These are phyloP conservation scores for Cryptotermes secundus DNA, from an alignment of 1,140 invertebrate genomes.

Conservation along the genomic window DNA sequence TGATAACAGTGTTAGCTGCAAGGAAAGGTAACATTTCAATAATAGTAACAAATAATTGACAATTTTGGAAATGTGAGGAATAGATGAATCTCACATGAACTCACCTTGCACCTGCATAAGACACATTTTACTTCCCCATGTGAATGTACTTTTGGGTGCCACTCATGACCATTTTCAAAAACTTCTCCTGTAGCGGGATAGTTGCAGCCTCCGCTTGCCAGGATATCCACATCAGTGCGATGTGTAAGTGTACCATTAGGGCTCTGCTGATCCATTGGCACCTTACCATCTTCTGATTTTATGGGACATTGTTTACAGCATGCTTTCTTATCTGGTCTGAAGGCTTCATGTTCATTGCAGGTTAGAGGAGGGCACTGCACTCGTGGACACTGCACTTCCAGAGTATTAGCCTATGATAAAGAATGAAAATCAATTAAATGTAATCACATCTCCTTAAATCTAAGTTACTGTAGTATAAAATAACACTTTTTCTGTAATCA, in stretches of 20 bases:
- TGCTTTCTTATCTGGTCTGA: conserved; percentile 69
- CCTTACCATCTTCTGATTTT: conserved; percentile 43
- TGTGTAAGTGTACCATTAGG: conserved; percentile 31
- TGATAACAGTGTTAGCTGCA: too few species aligned
- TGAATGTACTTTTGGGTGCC: conserved; percentile 78
- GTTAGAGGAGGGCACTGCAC: conserved; percentile 69
- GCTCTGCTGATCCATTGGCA: conserved; percentile 20
- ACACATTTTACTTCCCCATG: conserved; percentile 80
- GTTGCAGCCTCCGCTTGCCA: conserved; percentile 74
- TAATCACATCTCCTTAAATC: too few species aligned
- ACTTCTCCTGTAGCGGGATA: conserved; percentile 63
- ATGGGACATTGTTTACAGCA: conserved; percentile 74
- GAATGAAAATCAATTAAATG: too few species aligned
- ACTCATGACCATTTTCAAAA: conserved; percentile 77
- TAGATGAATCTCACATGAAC: conserved; percentile 36
- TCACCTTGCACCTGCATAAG: conserved; percentile 84
- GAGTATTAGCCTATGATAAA: conserved; percentile 52
- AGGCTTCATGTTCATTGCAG: conserved; percentile 69
- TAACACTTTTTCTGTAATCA: too few species aligned
- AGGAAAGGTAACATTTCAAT: too few species aligned
- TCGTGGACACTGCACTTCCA: conserved; percentile 73
- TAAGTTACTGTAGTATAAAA: too few species aligned
- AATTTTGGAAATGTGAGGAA: too few species aligned
- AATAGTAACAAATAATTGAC: too few species aligned
- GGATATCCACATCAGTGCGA: conserved; percentile 61